Base-by-base conservation (phyloP, 2,797 vertebrate genomes). In the Telmatherina bonti region DNA sequence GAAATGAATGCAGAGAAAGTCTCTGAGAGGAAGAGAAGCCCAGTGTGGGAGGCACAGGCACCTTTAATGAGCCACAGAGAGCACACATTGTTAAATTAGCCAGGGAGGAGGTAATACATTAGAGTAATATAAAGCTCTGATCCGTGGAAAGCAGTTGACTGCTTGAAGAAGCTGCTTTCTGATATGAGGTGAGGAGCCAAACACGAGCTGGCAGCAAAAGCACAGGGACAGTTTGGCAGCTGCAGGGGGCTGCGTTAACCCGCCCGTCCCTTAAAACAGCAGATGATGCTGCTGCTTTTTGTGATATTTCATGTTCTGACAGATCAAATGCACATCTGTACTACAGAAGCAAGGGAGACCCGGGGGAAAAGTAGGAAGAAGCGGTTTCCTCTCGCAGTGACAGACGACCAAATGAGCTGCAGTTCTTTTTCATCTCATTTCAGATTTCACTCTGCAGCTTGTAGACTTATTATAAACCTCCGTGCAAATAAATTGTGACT, bases 81-180 rank as follows among this genome's bases (percentile, higher is more conserved):
- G 51, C 55, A 59, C 38, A 55, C 49, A 33, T 57, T 53, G 67
- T 33, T 69, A 51, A 67, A 79, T 75, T 63, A 73, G 29, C 51
- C 70, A 0, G 5, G 54, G 35, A 72, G 53, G 62, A 47, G 60
- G 67, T 47, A 38, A 60, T 59, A 1, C 75, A 76, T 78, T 53
- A 62, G 35, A 8, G 26, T 64, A 57, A 72, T 67, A 62, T 66
- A 67, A 51, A 56, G 69, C 52, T 57, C 47, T 35, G 35, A 3
- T 76, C 69, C 45, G 41, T 1, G 22, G 43, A 74, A 55, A 36
- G 62, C 31, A 26, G 29, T 1, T 29, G 33, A 49, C 59, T 53
- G 8, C 18, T 70, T 69, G 61, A 63, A 70, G 60, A 56, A 67
- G 62, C 62, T 22, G 16, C 73, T 84, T 67, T 51, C 68, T 74